Conservation (phyloP, 2,888 invertebrate genomes). For the Brenthis ino region DNA sequence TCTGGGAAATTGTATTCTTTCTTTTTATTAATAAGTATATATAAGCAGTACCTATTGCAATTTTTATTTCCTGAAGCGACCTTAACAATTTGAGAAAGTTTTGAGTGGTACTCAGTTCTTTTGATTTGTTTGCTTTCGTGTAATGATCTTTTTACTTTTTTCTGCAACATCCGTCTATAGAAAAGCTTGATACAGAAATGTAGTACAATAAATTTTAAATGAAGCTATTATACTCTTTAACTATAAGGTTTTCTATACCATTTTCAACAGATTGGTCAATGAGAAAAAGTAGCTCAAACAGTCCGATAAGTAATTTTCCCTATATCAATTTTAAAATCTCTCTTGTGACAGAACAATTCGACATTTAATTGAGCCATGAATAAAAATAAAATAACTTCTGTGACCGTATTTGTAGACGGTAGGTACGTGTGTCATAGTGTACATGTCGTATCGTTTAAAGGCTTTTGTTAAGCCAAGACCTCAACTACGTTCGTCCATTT, state of each 20-base stretch:
- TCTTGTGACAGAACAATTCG: constrained; percentile 2
- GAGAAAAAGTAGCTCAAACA: no score
- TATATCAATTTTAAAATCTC: background rate
- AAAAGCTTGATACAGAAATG: no score
- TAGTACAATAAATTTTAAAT: no score
- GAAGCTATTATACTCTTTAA: no score
- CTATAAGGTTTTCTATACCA: no score
- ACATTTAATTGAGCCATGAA: constrained; percentile 15
- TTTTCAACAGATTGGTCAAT: no score
- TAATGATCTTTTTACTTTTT: no score
- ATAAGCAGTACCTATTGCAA: background rate
- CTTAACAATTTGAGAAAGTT: background rate
- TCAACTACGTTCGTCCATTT: constrained; percentile 43
- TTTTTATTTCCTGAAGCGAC: constrained; percentile 1
- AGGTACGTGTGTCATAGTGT: constrained; percentile 10
- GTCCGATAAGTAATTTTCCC: background rate
- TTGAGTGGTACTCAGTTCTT: background rate
- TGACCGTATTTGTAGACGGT: constrained; percentile 6
- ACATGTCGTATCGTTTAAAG: constrained; percentile 36
- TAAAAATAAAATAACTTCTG: constrained; percentile 23
- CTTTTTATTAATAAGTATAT: constrained; percentile 4
- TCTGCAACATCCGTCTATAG: no score
- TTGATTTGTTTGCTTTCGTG: background rate
- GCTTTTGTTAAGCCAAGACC: constrained; percentile 46
- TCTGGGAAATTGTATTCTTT: constrained; percentile 4